Evolutionary conservation across 2,888 invertebrate species (phyloP).

Genomic region (Dynastes tityus): DNA sequence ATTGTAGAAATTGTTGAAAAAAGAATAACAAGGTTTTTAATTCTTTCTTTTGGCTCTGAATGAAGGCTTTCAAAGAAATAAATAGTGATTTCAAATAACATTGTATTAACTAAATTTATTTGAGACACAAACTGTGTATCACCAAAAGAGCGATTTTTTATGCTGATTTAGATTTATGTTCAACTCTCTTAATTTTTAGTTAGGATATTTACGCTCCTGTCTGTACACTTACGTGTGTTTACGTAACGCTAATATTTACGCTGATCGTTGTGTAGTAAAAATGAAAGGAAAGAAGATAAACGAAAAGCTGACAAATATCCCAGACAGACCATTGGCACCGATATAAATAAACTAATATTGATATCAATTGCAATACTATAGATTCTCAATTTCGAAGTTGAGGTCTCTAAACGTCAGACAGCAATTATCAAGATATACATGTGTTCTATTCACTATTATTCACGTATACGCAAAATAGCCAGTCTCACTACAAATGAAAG

Average conservation of each 20-base stretch:
- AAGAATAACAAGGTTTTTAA: too few species aligned
- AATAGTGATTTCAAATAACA: too few species aligned
- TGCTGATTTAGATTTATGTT: too few species aligned
- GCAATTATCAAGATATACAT: slow-evolving; percentile 35
- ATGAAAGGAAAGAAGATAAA: slow-evolving; percentile 11
- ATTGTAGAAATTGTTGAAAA: too few species aligned
- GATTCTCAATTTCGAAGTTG: slow-evolving; percentile 12
- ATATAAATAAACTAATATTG: slow-evolving; percentile 38
- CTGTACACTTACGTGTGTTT: slow-evolving; percentile 6
- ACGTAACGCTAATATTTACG: slow-evolving; percentile 26
- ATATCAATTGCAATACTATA: slow-evolving; percentile 14
- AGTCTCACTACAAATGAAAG: slow-evolving; percentile 45
- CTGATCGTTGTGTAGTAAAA: slow-evolving; percentile 1
- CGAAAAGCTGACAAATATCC: slow-evolving; percentile 37
- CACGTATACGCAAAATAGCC: slow-evolving; percentile 40
- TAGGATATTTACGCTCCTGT: neutral
- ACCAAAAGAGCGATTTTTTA: too few species aligned
- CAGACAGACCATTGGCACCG: slow-evolving; percentile 35
- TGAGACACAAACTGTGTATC: too few species aligned
- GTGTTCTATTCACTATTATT: slow-evolving; percentile 17
- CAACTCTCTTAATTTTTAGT: too few species aligned
- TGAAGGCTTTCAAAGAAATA: too few species aligned
- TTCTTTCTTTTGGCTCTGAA: too few species aligned
- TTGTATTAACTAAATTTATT: too few species aligned
- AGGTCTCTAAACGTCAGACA: slow-evolving; percentile 37